Percentiles rank a stretch among this genome's conserved stretches.
Evolutionary conservation across 2,888 invertebrate genomes (phyloP).

Genomic region (Trichacis sp.): DNA sequence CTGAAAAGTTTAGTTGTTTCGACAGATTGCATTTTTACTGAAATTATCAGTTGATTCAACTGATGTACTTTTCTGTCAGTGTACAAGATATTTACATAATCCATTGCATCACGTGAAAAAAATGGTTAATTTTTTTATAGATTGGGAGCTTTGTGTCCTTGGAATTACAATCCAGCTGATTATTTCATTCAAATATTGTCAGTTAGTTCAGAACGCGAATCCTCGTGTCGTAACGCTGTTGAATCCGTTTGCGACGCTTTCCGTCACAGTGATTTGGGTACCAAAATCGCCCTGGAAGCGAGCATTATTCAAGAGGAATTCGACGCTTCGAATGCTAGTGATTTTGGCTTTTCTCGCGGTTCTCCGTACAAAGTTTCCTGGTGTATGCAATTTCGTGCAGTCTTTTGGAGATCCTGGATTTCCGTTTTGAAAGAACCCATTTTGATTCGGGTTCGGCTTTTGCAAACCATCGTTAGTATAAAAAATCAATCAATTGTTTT

Average conservation of each 20-base stretch:
- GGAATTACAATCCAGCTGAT: slow-evolving; percentile 94
- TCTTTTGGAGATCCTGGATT: slow-evolving; percentile 91
- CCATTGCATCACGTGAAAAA: no score
- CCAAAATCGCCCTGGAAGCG: slow-evolving; percentile 74
- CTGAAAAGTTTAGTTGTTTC: no score
- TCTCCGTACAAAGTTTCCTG: slow-evolving; percentile 87
- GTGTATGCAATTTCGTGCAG: slow-evolving; percentile 88
- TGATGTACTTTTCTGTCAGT: no score
- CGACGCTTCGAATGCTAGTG: slow-evolving; percentile 33
- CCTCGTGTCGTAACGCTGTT: slow-evolving; percentile 82
- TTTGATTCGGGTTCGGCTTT: slow-evolving; percentile 86
- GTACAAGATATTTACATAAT: no score
- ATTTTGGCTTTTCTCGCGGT: slow-evolving; percentile 36
- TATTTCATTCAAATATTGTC: slow-evolving; percentile 92
- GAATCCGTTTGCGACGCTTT: slow-evolving; percentile 85
- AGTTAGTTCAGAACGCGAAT: slow-evolving; percentile 86
- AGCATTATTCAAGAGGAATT: slow-evolving; percentile 62
- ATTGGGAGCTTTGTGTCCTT: slow-evolving; percentile 85
- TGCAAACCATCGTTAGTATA: slow-evolving; percentile 83
- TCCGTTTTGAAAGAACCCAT: slow-evolving; percentile 91
- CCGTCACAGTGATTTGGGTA: slow-evolving; percentile 75
- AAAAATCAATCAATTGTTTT: no score
- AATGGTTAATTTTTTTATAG: no score
- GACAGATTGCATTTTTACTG: no score
- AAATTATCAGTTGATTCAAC: no score